phyloP scores from a whole-genome alignment of 2,888 invertebrate species.

The Andrena haemorrhoa region DNA sequence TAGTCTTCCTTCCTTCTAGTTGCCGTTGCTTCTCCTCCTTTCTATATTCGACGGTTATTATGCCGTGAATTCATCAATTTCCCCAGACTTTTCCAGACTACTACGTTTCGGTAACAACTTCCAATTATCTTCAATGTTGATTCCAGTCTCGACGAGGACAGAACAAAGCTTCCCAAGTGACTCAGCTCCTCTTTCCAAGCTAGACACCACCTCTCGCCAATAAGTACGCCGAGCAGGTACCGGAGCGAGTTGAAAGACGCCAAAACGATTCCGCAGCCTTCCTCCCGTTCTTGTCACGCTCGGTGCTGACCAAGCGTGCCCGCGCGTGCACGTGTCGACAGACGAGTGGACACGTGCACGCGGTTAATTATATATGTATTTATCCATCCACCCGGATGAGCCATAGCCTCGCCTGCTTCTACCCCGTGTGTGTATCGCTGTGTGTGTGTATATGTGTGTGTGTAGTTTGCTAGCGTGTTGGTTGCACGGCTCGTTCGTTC shows the following conservation, averaged over 20 bases:
- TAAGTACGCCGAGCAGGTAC: slow-evolving; percentile 76
- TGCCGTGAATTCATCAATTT: too few relatives aligned
- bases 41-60: too few relatives aligned
- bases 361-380: slow-evolving; percentile 26
- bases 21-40: too few relatives aligned
- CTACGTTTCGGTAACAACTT: too few relatives aligned
- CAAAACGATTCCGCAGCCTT: slow-evolving; percentile 27
- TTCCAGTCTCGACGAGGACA: too few relatives aligned
- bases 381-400: slow-evolving; percentile 40
- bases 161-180: too few relatives aligned
- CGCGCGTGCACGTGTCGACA: slow-evolving; percentile 13
- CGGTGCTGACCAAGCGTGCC: slow-evolving; percentile 65
- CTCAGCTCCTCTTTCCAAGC: too few relatives aligned
- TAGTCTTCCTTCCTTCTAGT: too few relatives aligned
- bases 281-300: slow-evolving; percentile 61
- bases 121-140: too few relatives aligned
- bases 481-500: slow-evolving; percentile 51
- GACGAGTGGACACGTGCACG: slow-evolving; percentile 33
- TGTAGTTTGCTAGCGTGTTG: slow-evolving; percentile 23
- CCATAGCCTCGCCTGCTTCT: not conserved
- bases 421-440: slow-evolving; percentile 5
- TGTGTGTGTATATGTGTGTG: slow-evolving; percentile 12
- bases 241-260: slow-evolving; percentile 63
- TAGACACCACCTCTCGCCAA: not conserved
- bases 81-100: too few relatives aligned